These are phyloP conservation scores for Dryoscopus gambensis DNA, from an alignment of 2,113 vertebrate genomes.

Conservation along the genomic window DNA sequence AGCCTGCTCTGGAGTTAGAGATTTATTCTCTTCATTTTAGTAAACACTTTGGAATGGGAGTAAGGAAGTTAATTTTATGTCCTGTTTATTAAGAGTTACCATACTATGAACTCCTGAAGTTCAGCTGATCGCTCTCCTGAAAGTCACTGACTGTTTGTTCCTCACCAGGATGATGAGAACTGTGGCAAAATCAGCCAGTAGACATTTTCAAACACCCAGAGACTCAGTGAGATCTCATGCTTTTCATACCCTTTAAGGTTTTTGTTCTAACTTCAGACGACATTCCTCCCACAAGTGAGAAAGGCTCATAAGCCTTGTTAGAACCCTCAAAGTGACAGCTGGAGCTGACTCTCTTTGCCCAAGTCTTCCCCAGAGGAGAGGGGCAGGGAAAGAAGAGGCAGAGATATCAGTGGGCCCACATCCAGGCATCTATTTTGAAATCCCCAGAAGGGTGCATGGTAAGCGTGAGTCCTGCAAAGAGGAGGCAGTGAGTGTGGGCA, in stretches of 20 bases:
- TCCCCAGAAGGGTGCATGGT: background rate
- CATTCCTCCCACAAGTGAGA: background rate
- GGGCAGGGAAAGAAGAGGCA: background rate
- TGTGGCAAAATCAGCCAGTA: background rate
- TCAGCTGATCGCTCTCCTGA: background rate
- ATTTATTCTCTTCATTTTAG: conserved; percentile 8
- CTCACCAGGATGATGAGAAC: background rate
- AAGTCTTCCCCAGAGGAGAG: background rate
- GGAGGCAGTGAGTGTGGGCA: background rate
- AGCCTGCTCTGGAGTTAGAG: background rate
- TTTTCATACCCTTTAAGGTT: background rate
- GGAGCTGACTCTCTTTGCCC: background rate
- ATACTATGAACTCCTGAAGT: background rate
- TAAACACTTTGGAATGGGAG: background rate
- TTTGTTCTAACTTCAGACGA: background rate
- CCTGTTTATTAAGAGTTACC: conserved; percentile 17
- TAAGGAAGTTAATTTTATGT: conserved; percentile 6
- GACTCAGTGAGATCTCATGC: background rate
- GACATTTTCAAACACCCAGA: background rate
- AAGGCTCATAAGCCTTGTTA: background rate
- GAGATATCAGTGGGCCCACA: background rate
- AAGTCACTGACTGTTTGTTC: background rate
- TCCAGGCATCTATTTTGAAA: background rate
- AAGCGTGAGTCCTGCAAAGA: background rate
- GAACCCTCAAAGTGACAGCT: background rate